phyloP scores from a whole-genome alignment of 2,113 vertebrate genomes.

The Butorides virescens region DNA sequence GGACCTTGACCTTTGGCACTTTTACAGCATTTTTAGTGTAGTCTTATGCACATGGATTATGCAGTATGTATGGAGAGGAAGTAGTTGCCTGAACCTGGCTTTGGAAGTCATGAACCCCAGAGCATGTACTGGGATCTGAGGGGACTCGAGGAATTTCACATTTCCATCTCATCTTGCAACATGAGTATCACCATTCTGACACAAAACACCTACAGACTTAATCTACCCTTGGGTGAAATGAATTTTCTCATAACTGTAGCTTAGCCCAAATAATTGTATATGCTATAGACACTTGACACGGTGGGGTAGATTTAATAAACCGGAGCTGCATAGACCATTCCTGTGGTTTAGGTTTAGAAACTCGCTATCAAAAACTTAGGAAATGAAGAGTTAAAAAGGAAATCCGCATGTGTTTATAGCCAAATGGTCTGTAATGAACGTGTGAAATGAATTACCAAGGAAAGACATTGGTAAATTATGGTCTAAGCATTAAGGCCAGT shows the following conservation, averaged over 20 bases:
- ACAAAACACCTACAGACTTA: slow-evolving; percentile 49
- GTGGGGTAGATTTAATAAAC: slow-evolving; percentile 62
- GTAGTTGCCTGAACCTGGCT: slow-evolving; percentile 17
- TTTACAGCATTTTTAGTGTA: slow-evolving; percentile 1
- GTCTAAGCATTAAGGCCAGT: neutral
- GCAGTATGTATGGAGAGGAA: slow-evolving; percentile 28
- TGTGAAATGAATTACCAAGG: slow-evolving; percentile 60
- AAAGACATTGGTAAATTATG: slow-evolving; percentile 33
- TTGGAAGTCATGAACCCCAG: slow-evolving; percentile 42
- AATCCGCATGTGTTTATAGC: slow-evolving; percentile 65
- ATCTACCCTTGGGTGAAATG: slow-evolving; percentile 58
- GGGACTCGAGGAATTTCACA: neutral
- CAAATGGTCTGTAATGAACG: slow-evolving; percentile 36
- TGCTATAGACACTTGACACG: neutral
- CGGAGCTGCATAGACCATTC: slow-evolving; percentile 31
- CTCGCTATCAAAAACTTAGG: slow-evolving; percentile 49
- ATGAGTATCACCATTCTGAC: slow-evolving; percentile 1
- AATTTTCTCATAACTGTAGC: slow-evolving; percentile 44
- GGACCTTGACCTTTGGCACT: slow-evolving; percentile 33
- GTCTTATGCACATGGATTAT: slow-evolving; percentile 40
- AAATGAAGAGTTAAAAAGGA: slow-evolving; percentile 71
- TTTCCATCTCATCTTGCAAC: slow-evolving; percentile 41
- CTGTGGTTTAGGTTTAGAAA: slow-evolving; percentile 60
- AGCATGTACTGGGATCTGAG: neutral
- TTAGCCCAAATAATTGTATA: slow-evolving; percentile 9